A percentile compares a stretch with the other conserved stretches of the same genome.
Conservation (phyloP, 2,113 vertebrate species). For the Cephalopterus ornatus region DNA sequence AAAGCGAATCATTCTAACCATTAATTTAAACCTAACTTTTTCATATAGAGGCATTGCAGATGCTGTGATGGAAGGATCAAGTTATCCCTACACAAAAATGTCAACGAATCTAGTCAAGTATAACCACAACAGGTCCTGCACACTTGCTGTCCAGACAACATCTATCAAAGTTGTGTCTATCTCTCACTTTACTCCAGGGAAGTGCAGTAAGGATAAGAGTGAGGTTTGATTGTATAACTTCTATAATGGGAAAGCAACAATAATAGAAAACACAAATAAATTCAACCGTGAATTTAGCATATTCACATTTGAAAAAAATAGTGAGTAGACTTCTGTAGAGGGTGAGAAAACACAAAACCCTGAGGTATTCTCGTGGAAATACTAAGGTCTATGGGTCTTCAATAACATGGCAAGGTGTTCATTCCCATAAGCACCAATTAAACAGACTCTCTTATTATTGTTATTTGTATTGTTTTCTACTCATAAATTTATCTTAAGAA, state of each 20-base stretch:
- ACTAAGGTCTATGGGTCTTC: not conserved
- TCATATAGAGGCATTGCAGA: not conserved
- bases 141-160: not conserved
- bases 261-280: not conserved
- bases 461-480: not conserved
- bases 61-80: not conserved
- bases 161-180: not conserved
- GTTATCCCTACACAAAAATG: not conserved
- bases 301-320: not conserved
- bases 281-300: not conserved
- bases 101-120: not conserved
- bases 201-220: not conserved
- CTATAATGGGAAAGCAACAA: not conserved
- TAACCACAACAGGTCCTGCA: not conserved
- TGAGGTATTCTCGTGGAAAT: not conserved
- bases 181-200: not conserved
- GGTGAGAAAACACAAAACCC: not conserved
- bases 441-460: not conserved
- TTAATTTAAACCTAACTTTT: not conserved
- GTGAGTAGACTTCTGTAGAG: not conserved
- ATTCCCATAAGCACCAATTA: not conserved
- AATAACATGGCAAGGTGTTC: not conserved
- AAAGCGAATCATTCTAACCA: not conserved
- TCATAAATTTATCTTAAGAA: not conserved
- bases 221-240: not conserved